phyloP scores from a whole-genome alignment of 1,140 invertebrate species.

The Anagrus nilaparvatae region DNA sequence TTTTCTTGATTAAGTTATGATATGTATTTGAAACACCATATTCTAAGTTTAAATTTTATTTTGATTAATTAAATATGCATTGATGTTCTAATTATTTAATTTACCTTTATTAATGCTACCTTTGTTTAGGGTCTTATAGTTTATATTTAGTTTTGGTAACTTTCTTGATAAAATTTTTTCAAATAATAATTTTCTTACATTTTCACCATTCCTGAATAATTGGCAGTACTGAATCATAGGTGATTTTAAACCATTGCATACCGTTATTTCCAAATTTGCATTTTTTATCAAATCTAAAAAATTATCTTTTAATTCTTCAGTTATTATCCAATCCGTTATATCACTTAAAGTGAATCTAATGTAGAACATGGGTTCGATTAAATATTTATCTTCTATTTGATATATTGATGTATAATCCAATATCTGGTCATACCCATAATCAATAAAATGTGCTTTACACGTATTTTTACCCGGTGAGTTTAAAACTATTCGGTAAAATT shows the following conservation, averaged over 20 bases:
- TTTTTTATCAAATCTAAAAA: slow-evolving; percentile 55
- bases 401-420: slow-evolving; percentile 57
- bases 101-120: no score
- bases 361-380: slow-evolving; percentile 44
- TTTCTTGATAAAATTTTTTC: no score
- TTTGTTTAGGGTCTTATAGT: no score
- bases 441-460: slow-evolving; percentile 57
- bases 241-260: slow-evolving; percentile 53
- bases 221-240: slow-evolving; percentile 63
- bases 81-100: no score
- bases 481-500: slow-evolving; percentile 61
- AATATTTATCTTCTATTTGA: slow-evolving; percentile 48
- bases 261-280: slow-evolving; percentile 49
- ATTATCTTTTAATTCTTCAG: slow-evolving; percentile 54
- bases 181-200: slow-evolving; percentile 45
- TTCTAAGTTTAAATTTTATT: no score
- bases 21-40: no score
- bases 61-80: no score
- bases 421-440: slow-evolving; percentile 65
- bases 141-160: no score
- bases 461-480: slow-evolving; percentile 50
- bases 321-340: slow-evolving; percentile 52
- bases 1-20: no score
- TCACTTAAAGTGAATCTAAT: slow-evolving; percentile 60
- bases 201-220: slow-evolving; percentile 47